Evolutionary conservation across 2,888 invertebrate genomes (phyloP).

Genomic region (Tyria jacobaeae): DNA sequence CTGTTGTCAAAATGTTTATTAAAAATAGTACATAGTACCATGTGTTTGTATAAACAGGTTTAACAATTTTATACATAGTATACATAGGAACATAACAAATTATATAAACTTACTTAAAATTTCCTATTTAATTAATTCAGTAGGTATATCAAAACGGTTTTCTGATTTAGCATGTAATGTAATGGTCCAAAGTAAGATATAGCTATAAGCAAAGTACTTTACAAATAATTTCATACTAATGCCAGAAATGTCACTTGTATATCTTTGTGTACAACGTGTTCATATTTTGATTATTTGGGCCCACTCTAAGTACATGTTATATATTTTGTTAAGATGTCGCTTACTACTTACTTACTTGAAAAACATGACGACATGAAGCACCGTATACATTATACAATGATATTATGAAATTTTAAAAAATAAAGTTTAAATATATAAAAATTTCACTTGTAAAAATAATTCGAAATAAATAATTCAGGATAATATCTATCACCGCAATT

Average conservation of each 20-base stretch:
- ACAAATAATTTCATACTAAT: neutral
- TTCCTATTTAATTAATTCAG: too few species aligned
- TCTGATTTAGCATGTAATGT: too few species aligned
- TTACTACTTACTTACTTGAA: neutral
- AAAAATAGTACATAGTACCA: neutral
- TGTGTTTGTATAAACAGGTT: neutral
- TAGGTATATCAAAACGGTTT: too few species aligned
- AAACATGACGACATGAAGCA: neutral
- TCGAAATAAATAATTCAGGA: neutral
- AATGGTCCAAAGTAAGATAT: neutral
- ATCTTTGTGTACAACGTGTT: too few species aligned
- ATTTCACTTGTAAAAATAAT: too few species aligned
- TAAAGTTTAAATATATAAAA: too few species aligned
- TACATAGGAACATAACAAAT: neutral
- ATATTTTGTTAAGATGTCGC: too few species aligned
- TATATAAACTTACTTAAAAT: too few species aligned
- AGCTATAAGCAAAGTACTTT: neutral
- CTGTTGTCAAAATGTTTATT: neutral
- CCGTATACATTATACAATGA: neutral
- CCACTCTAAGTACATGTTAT: too few species aligned
- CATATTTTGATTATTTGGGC: too few species aligned
- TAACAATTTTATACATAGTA: neutral
- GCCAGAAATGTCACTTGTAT: too few species aligned
- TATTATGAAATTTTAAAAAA: neutral
- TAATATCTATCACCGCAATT: neutral